A percentile compares a stretch with the other conserved stretches of the same genome.
Evolutionary conservation across 1,140 invertebrate genomes (phyloP).

Genomic region (Teleogryllus occipitalis): DNA sequence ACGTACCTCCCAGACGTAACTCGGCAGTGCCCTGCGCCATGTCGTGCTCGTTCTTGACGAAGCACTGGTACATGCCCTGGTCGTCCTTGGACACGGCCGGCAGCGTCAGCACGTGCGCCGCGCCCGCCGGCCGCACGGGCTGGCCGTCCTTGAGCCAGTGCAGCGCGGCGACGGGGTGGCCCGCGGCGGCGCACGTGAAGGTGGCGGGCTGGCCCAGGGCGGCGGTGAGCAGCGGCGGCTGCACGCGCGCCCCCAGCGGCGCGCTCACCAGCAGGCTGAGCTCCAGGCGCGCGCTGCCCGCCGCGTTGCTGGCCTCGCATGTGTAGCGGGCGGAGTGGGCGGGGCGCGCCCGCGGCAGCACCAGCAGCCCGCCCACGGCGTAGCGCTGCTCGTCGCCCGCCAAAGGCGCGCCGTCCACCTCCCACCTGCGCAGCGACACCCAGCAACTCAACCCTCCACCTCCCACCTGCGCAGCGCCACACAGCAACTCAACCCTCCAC

Average conservation of each 20-base stretch:
- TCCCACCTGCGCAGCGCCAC: too few species aligned
- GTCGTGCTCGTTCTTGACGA: slow-evolving; percentile 38
- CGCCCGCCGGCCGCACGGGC: slow-evolving; percentile 26
- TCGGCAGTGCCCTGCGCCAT: slow-evolving; percentile 40
- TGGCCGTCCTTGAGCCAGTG: slow-evolving; percentile 31
- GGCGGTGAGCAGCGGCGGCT: slow-evolving; percentile 36
- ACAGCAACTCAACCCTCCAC: too few species aligned
- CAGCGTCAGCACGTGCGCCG: slow-evolving; percentile 28
- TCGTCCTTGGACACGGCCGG: slow-evolving; percentile 38
- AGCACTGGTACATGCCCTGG: slow-evolving; percentile 47
- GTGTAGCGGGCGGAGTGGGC: slow-evolving; percentile 34
- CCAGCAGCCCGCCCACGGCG: slow-evolving; percentile 32
- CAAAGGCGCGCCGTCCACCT: slow-evolving; percentile 14
- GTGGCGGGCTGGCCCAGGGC: slow-evolving; percentile 37
- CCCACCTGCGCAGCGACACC: slow-evolving; percentile 11
- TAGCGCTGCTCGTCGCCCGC: slow-evolving; percentile 25
- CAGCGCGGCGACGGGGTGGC: slow-evolving; percentile 32
- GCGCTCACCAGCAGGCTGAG: slow-evolving; percentile 30
- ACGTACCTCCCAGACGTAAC: slow-evolving; percentile 41
- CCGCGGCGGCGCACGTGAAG: slow-evolving; percentile 38
- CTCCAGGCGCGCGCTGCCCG: slow-evolving; percentile 29
- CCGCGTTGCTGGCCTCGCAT: slow-evolving; percentile 35
- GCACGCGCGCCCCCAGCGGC: slow-evolving; percentile 34
- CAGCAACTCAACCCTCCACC: too few species aligned
- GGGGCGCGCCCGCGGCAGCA: slow-evolving; percentile 30